These are phyloP conservation scores for Trissolcus basalis DNA, from an alignment of 1,140 invertebrate species.

Conservation along the genomic window DNA sequence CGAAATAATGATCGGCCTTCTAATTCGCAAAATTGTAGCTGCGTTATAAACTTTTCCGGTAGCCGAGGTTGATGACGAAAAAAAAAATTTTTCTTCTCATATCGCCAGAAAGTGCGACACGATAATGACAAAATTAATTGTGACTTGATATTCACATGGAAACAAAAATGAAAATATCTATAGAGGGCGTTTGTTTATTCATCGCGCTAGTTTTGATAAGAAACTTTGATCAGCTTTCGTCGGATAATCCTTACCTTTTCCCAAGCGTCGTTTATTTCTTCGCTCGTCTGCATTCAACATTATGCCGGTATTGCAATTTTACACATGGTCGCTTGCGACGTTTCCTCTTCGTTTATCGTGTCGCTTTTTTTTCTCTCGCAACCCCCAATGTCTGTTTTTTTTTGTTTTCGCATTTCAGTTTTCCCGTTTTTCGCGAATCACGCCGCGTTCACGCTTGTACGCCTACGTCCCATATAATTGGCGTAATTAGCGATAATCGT, in stretches of 20 bases:
- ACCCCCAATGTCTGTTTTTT: not conserved
- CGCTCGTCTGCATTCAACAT: conserved; percentile 46
- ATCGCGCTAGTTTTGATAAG: not conserved
- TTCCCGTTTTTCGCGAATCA: conserved; percentile 9
- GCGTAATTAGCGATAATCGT: conserved; percentile 53
- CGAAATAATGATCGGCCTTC: conserved; percentile 14
- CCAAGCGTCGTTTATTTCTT: conserved; percentile 23
- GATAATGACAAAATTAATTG: no score
- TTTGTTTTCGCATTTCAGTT: not conserved
- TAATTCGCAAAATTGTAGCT: conserved; percentile 4
- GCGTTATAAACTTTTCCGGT: conserved; percentile 1
- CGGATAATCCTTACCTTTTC: conserved; percentile 40
- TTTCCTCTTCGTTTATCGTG: conserved; percentile 18
- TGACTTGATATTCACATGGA: no score
- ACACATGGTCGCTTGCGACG: conserved; percentile 48
- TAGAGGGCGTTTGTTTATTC: no score
- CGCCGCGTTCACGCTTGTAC: conserved; percentile 31
- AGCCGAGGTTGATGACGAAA: no score
- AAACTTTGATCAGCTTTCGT: conserved; percentile 43
- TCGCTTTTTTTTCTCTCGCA: conserved; percentile 12
- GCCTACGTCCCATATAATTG: conserved; percentile 41
- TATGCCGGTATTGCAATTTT: conserved; percentile 54
- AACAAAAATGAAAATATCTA: no score
- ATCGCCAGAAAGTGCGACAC: no score
- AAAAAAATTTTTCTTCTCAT: no score